phyloP scores from a whole-genome alignment of 2,888 invertebrate genomes.

The Mesoligia furuncula region DNA sequence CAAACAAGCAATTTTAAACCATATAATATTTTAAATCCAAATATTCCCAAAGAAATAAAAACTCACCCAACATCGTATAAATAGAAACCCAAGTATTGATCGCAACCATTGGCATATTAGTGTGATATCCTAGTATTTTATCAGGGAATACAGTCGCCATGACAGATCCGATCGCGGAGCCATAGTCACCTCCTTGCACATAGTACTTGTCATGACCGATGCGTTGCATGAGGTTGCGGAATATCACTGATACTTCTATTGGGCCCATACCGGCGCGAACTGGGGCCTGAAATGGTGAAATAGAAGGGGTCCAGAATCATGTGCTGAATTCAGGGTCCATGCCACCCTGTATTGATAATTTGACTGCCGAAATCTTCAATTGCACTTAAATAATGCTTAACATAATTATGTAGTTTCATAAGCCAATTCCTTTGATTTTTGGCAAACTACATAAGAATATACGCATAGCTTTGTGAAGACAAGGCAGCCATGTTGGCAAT shows the following conservation, averaged over 20 bases:
- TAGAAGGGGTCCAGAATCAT: too few relatives aligned
- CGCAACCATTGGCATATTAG: conserved; percentile 90
- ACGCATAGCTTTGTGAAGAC: too few relatives aligned
- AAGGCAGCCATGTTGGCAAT: too few relatives aligned
- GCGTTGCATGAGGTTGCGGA: conserved; percentile 93
- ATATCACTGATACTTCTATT: conserved; percentile 89
- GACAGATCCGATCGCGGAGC: conserved; percentile 90
- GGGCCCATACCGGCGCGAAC: conserved; percentile 90
- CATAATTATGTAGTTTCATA: too few relatives aligned
- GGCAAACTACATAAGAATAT: too few relatives aligned
- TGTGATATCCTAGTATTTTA: conserved; percentile 88
- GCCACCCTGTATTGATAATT: background rate
- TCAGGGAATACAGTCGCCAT: conserved; percentile 92
- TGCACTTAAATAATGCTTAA: too few relatives aligned
- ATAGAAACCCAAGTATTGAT: conserved; percentile 69
- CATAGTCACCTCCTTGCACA: conserved; percentile 94
- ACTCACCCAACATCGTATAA: conserved; percentile 81
- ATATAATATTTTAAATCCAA: background rate
- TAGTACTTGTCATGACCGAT: conserved; percentile 92
- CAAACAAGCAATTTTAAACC: too few relatives aligned
- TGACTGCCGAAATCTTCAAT: background rate
- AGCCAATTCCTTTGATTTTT: too few relatives aligned
- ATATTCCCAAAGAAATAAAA: background rate
- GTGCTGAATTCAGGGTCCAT: too few relatives aligned
- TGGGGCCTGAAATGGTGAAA: conserved; percentile 78